Evolutionary conservation across 2,888 invertebrate species (phyloP), one percentile per base, ranked within the genome.

Genomic region (Dendrolimus pini): DNA sequence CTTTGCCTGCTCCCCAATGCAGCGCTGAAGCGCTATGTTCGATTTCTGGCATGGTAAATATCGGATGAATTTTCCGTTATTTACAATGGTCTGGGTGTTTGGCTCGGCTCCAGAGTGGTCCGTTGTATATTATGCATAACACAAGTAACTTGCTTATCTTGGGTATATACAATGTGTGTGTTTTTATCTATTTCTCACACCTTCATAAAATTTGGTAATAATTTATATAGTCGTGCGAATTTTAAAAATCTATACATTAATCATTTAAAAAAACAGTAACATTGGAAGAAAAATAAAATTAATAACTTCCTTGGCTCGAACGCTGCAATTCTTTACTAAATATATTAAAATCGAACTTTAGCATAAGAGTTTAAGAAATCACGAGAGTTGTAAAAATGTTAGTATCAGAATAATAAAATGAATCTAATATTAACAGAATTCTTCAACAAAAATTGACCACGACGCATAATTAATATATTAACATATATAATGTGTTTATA

Each of bases 401-500:
- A 47, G 12, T 47, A 8, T 47, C 12, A 47, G 3, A 47, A 47
- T 12, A 47, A 47, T 47, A 47, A 47, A 47, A 47, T 47, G 10
- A 47, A 47, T 9, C 47, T 47, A 9, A 47, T 7, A 47, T 47
- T 12, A 47, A 47, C 47, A 47, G 12, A 47, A 47, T 8, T 1
- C 47, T 7, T 47, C 12, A 47, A 47, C 47, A 47, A 47, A 42
- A 47, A 47, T 47, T 3, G 10, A 2, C 47, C 10, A 47, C 10
- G 9, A 47, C 3, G 47, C 47, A 66, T 68, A 66, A 64, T 66
- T 61, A 68, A 70, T 70, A 67, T 65, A 69, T 64, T 64, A 67
- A 53, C 61, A 61, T 64, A 55, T 52, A 52, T 60, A 60, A 63
- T 58, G 56, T 61, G 60, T 47, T 47, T 47, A 9, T 47, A 8